A percentile compares a stretch with the other conserved stretches of the same genome.
These are phyloP conservation scores for Decapterus maruadsi DNA, from an alignment of 2,797 vertebrate genomes.

Conservation along the genomic window DNA sequence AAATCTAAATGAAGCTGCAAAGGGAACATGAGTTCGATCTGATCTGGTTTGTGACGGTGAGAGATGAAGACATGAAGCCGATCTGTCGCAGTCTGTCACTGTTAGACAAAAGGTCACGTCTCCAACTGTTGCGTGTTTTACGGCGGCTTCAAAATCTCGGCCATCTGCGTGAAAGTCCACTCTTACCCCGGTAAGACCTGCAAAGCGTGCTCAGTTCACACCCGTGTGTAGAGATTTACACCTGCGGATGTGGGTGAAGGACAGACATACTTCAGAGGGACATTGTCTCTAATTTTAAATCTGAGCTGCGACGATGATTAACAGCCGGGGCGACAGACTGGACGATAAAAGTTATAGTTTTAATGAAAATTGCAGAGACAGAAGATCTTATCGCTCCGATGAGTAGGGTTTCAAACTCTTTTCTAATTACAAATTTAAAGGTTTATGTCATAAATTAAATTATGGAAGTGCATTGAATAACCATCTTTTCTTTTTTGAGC, in stretches of 20 bases:
- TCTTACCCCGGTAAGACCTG: not conserved
- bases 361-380: not conserved
- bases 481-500: not conserved
- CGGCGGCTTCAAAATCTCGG: not conserved
- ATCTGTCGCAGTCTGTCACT: not conserved
- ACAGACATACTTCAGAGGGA: slow-evolving; percentile 4
- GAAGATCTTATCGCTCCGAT: too few relatives aligned
- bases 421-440: not conserved
- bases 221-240: slow-evolving; percentile 22
- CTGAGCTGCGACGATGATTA: slow-evolving; percentile 32
- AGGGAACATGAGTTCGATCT: not conserved
- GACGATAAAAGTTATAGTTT: not conserved
- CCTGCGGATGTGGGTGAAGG: slow-evolving; percentile 56
- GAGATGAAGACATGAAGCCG: not conserved
- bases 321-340: slow-evolving; percentile 17
- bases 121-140: not conserved
- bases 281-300: slow-evolving; percentile 57
- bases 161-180: not conserved
- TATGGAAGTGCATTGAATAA: not conserved
- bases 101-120: not conserved
- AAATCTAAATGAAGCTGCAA: not conserved
- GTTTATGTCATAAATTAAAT: not conserved
- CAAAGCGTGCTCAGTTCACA: not conserved
- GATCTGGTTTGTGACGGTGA: not conserved
- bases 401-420: too few relatives aligned